Percentiles rank a stretch among this genome's conserved stretches.
These are phyloP conservation scores for Thalassaphorura encarpata DNA, from an alignment of 1,140 invertebrate species.

Conservation along the genomic window DNA sequence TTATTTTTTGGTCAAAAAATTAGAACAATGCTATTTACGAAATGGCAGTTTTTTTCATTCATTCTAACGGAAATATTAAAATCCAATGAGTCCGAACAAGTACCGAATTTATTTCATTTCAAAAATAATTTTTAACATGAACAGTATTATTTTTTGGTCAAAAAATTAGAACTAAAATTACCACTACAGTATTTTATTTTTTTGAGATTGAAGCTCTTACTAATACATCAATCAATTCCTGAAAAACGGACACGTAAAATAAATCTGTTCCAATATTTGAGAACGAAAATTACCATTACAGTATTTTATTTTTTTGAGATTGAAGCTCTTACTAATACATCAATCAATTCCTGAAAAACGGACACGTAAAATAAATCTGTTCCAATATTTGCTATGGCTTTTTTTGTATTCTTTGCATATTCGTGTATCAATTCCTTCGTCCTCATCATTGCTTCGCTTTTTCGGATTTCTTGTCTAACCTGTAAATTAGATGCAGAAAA, in stretches of 20 bases:
- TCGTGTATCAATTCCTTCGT: not conserved
- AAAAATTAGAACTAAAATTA: too few species aligned
- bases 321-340: not conserved
- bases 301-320: too few species aligned
- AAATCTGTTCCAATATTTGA: not conserved
- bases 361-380: slow-evolving; percentile 8
- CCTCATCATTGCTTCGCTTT: not conserved
- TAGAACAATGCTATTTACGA: not conserved
- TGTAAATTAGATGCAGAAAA: not conserved
- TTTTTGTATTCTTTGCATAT: not conserved
- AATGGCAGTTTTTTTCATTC: not conserved
- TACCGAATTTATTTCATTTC: not conserved
- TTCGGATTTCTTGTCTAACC: not conserved
- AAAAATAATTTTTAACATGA: not conserved
- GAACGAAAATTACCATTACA: too few species aligned
- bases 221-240: slow-evolving; percentile 4
- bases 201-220: not conserved
- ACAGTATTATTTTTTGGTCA: too few species aligned
- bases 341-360: slow-evolving; percentile 7
- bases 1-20: too few species aligned
- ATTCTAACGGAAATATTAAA: too few species aligned
- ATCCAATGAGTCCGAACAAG: slow-evolving; percentile 2
- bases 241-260: slow-evolving; percentile 10
- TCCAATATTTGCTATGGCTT: not conserved
- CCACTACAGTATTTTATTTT: too few species aligned